Conservation (phyloP, 2,113 vertebrate species). For the Myocastor coypus region DNA sequence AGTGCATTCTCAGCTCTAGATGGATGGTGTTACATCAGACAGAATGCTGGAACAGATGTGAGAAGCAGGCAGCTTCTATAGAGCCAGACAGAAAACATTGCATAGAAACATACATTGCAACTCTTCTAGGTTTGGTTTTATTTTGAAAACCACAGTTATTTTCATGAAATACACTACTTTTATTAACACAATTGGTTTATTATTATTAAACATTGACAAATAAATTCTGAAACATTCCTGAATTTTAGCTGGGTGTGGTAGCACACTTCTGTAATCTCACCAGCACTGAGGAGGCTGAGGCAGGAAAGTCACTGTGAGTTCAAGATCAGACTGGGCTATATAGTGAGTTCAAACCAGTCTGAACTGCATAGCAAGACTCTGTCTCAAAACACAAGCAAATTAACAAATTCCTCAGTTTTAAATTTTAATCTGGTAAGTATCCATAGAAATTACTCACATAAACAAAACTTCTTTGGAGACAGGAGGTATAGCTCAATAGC, state of each 20-base stretch:
- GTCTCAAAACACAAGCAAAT: not conserved
- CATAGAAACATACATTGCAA: not conserved
- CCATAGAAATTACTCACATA: not conserved
- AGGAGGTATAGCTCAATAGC: too few species aligned
- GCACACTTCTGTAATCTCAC: not conserved
- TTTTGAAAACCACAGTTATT: constrained; percentile 17
- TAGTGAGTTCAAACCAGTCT: not conserved
- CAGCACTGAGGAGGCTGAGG: not conserved
- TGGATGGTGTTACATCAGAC: not conserved
- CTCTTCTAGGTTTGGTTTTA: constrained; percentile 14
- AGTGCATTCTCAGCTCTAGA: not conserved
- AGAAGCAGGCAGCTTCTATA: not conserved
- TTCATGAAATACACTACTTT: not conserved
- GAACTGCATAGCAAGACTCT: not conserved
- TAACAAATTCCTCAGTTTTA: not conserved
- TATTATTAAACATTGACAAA: constrained; percentile 39
- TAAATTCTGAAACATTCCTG: not conserved
- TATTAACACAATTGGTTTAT: not conserved
- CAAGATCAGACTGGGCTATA: not conserved
- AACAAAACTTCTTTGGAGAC: not conserved
- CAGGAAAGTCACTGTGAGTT: not conserved
- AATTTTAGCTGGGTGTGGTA: not conserved
- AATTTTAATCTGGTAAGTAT: not conserved
- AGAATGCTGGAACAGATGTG: not conserved
- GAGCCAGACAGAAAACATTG: not conserved